These are phyloP conservation scores for Griposia aprilina DNA, from an alignment of 2,888 invertebrate species.

Conservation along the genomic window DNA sequence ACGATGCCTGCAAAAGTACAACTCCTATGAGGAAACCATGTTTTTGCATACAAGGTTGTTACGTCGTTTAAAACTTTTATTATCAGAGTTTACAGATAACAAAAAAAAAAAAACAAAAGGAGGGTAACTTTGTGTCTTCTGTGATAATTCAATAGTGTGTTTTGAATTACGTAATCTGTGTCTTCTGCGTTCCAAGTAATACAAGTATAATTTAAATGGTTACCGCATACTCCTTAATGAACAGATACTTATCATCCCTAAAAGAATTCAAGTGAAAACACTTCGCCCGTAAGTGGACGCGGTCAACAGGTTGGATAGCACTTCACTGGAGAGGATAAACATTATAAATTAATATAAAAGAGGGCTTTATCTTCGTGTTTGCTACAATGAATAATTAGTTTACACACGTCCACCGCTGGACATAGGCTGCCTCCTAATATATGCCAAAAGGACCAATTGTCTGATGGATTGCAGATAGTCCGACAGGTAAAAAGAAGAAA, in stretches of 20 bases:
- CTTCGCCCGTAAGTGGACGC: conserved; percentile 44
- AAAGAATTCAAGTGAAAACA: conserved; percentile 45
- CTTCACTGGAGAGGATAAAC: conserved; percentile 30
- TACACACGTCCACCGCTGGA: neutral
- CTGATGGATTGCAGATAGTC: no score
- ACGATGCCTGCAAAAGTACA: neutral
- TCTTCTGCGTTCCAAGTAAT: neutral
- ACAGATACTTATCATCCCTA: conserved; percentile 15
- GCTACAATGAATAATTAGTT: neutral
- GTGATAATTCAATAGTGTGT: no score
- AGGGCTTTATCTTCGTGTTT: neutral
- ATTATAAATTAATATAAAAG: conserved; percentile 19
- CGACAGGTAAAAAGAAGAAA: neutral
- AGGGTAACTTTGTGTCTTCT: neutral
- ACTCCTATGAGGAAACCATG: neutral
- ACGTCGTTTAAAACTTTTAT: neutral
- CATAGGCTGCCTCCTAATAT: neutral
- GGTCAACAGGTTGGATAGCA: conserved; percentile 48
- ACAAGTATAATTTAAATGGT: neutral
- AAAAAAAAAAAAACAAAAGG: no score
- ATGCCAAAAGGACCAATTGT: neutral
- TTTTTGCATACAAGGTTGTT: neutral
- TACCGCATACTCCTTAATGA: neutral
- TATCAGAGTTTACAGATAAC: neutral
- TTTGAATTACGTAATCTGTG: neutral